Percentiles rank a stretch among this genome's conserved stretches.
Evolutionary conservation across 1,140 invertebrate genomes (phyloP).

Genomic region (Pogonognathellus flavescens): DNA sequence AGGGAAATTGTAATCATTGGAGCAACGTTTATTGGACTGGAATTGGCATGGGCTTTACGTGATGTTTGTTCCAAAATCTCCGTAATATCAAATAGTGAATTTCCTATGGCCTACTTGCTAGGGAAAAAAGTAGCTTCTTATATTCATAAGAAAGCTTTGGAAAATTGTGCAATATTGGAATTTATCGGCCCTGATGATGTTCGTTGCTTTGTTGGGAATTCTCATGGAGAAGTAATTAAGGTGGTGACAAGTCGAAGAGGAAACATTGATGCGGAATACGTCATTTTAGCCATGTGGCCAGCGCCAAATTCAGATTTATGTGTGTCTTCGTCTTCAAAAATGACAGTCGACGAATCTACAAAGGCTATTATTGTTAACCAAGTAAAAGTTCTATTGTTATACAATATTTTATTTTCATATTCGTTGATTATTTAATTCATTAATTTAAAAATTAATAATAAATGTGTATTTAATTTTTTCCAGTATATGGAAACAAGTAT

Average conservation of each 20-base stretch:
- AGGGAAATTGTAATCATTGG: slow-evolving; percentile 9
- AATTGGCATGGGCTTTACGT: slow-evolving; percentile 6
- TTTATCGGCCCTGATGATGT: neutral
- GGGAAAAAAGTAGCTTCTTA: neutral
- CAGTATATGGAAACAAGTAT: neutral
- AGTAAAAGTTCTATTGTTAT: neutral
- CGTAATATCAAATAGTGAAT: neutral
- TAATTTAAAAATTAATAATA: too few species aligned
- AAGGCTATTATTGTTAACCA: neutral
- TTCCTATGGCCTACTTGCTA: neutral
- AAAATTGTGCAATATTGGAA: neutral
- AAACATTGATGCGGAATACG: neutral
- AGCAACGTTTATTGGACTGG: neutral
- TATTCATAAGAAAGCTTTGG: neutral
- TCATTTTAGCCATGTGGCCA: neutral
- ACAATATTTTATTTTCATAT: neutral
- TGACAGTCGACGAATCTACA: neutral
- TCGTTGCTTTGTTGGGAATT: neutral
- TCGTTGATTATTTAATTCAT: too few species aligned
- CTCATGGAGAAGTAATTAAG: neutral
- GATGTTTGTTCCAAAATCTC: neutral
- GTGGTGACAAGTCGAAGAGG: neutral
- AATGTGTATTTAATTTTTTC: neutral
- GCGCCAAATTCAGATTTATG: neutral
- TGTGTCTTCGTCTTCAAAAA: neutral